phyloP scores from a whole-genome alignment of 1,140 invertebrate species.

The Arctopsyche grandis region DNA sequence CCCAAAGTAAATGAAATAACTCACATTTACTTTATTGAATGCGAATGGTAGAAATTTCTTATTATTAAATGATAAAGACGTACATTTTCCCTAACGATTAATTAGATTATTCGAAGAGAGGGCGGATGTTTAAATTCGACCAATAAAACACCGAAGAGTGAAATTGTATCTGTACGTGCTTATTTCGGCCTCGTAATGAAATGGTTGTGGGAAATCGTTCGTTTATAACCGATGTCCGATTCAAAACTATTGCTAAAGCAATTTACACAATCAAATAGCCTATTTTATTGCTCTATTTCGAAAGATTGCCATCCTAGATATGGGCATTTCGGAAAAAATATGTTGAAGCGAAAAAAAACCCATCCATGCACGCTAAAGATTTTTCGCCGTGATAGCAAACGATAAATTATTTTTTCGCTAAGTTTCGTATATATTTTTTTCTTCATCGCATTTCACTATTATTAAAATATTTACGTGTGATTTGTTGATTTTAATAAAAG shows the following conservation, averaged over 20 bases:
- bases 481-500: conserved; percentile 8
- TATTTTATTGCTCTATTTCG: conserved; percentile 44
- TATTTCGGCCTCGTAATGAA: no score
- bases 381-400: background rate
- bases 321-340: conserved; percentile 21
- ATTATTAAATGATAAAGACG: no score
- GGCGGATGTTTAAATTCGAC: no score
- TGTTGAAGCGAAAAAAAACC: background rate
- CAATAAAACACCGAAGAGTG: no score
- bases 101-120: no score
- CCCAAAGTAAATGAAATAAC: background rate
- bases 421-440: background rate
- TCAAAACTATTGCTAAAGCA: conserved; percentile 37
- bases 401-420: background rate
- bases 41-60: no score
- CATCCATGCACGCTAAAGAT: background rate
- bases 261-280: conserved; percentile 43
- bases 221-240: conserved; percentile 9
- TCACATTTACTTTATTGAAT: background rate
- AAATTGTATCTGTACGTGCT: no score
- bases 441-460: background rate
- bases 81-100: no score
- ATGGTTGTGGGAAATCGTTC: no score
- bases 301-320: conserved; percentile 33
- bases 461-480: background rate